These are phyloP conservation scores for Zaprionus africanus DNA, from an alignment of 1,140 invertebrate genomes.

Conservation along the genomic window DNA sequence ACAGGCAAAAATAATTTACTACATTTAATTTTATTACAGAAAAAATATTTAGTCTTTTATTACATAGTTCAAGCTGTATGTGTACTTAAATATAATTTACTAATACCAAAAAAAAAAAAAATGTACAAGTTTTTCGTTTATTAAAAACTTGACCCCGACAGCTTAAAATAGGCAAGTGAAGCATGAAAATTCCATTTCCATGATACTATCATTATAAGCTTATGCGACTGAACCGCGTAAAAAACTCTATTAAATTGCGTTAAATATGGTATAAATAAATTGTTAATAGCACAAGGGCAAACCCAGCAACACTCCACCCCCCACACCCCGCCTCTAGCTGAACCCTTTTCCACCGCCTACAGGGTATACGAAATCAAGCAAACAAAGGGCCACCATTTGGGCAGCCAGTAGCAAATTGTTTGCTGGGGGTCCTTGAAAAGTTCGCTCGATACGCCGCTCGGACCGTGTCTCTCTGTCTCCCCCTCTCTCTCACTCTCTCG, in stretches of 20 bases:
- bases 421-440: conserved; percentile 1
- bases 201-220: not conserved
- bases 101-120: no score
- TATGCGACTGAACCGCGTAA: not conserved
- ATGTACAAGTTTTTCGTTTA: no score
- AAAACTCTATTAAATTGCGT: not conserved
- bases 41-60: no score
- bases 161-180: not conserved
- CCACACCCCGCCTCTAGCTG: not conserved
- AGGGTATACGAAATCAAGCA: conserved; percentile 19
- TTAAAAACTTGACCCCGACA: not conserved
- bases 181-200: not conserved
- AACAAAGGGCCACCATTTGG: conserved; percentile 1
- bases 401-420: not conserved
- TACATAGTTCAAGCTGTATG: no score
- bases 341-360: conserved; percentile 3
- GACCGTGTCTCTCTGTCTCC: not conserved
- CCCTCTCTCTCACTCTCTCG: not conserved
- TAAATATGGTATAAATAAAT: conserved; percentile 3
- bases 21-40: no score
- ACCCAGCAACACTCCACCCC: not conserved
- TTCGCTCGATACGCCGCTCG: not conserved
- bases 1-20: no score
- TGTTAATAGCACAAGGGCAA: not conserved
- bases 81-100: no score